Conservation (phyloP, 2,113 vertebrate species). For the Lophochroa leadbeateri region DNA sequence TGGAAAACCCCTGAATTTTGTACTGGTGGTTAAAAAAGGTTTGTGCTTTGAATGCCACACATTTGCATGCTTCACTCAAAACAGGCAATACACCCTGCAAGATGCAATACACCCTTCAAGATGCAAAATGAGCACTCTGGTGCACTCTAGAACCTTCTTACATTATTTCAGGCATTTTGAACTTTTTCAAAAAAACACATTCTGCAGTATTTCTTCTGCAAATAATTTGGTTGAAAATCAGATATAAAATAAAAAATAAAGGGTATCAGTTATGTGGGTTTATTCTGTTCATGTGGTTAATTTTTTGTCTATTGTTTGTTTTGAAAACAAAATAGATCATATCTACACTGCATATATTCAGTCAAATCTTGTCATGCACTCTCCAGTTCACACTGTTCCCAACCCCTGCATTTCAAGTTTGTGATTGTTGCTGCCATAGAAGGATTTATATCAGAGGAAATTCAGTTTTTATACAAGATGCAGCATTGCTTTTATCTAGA, state of each 20-base stretch:
- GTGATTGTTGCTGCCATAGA: conserved; percentile 8
- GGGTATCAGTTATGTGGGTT: background rate
- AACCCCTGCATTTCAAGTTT: conserved; percentile 15
- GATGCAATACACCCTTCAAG: background rate
- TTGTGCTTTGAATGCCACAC: background rate
- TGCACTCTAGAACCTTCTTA: background rate
- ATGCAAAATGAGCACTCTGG: background rate
- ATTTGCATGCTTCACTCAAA: background rate
- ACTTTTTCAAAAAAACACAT: background rate
- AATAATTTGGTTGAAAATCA: background rate
- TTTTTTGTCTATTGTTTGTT: background rate
- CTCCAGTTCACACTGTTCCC: conserved; percentile 17
- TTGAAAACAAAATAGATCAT: background rate
- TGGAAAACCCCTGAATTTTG: background rate
- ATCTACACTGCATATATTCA: background rate
- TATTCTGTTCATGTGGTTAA: background rate
- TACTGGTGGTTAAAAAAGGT: background rate
- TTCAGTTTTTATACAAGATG: conserved; percentile 14
- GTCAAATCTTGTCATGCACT: background rate
- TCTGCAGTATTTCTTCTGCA: background rate
- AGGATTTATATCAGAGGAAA: conserved; percentile 33
- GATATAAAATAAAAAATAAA: background rate
- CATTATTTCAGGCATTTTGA: background rate
- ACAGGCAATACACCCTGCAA: background rate
- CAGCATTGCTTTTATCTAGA: conserved; percentile 50